These are phyloP conservation scores for Anoplophora glabripennis DNA, from an alignment of 1,140 invertebrate species.

Conservation along the genomic window DNA sequence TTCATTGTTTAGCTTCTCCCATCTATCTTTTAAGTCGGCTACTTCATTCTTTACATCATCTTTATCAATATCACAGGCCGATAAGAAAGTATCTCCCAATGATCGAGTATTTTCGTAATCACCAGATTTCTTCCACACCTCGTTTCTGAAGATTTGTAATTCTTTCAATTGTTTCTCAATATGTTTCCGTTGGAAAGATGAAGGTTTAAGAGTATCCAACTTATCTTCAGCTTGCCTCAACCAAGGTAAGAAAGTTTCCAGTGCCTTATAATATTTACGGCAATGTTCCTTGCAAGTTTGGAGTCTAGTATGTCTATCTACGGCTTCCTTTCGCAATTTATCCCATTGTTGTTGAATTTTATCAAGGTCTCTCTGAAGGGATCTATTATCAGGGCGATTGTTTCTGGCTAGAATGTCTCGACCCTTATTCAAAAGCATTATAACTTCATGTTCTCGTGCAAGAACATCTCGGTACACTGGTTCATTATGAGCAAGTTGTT, in stretches of 20 bases:
- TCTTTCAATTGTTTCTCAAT: slow-evolving; percentile 88
- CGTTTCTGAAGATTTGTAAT: slow-evolving; percentile 85
- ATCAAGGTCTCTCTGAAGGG: slow-evolving; percentile 70
- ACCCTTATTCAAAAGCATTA: slow-evolving; percentile 91
- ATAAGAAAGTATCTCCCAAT: slow-evolving; percentile 80
- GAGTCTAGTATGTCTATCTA: slow-evolving; percentile 78
- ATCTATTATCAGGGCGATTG: slow-evolving; percentile 55
- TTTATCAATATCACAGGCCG: slow-evolving; percentile 85
- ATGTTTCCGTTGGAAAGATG: slow-evolving; percentile 79
- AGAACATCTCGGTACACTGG: slow-evolving; percentile 85
- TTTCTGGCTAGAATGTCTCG: slow-evolving; percentile 67
- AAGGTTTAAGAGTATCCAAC: slow-evolving; percentile 72
- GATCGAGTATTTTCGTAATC: slow-evolving; percentile 88
- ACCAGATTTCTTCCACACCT: slow-evolving; percentile 85
- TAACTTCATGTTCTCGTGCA: slow-evolving; percentile 87
- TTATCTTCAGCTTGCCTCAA: slow-evolving; percentile 82
- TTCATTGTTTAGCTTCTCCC: slow-evolving; percentile 88
- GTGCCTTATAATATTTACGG: slow-evolving; percentile 80
- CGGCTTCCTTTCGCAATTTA: slow-evolving; percentile 78
- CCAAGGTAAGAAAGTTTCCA: slow-evolving; percentile 87
- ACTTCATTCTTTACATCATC: slow-evolving; percentile 83
- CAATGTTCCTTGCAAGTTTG: slow-evolving; percentile 88
- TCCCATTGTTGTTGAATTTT: slow-evolving; percentile 88
- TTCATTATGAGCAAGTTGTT: slow-evolving; percentile 85
- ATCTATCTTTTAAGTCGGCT: slow-evolving; percentile 75